A percentile compares a stretch with the other conserved stretches of the same genome.
Conservation (phyloP, 30 jellyfish, hydroid and myxozoan species). For the Sanderia malayensis region DNA sequence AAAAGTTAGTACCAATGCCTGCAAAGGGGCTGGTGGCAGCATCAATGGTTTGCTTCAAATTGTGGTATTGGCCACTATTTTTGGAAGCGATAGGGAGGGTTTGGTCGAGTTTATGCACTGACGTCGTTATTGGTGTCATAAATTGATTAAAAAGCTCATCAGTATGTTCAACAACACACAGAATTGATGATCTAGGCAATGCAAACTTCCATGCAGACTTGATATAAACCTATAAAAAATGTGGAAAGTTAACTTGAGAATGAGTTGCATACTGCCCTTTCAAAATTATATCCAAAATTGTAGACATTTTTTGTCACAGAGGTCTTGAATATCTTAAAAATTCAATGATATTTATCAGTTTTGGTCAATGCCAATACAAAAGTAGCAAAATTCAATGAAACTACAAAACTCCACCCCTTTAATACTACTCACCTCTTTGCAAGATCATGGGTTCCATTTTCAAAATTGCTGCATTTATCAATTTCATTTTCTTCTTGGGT, state of each 20-base stretch:
- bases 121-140: neutral
- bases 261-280: conserved; percentile 2
- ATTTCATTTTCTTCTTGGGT: neutral
- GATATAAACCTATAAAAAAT: neutral
- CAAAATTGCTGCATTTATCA: no score
- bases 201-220: neutral
- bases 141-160: neutral
- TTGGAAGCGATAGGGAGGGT: neutral
- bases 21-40: neutral
- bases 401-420: no score
- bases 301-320: neutral
- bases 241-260: neutral
- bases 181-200: neutral
- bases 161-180: neutral
- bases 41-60: neutral
- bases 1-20: neutral
- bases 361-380: no score
- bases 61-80: neutral
- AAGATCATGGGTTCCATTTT: neutral
- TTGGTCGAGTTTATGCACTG: neutral
- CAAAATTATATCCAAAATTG: neutral
- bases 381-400: no score
- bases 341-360: neutral
- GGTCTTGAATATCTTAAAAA: neutral
- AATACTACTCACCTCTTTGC: neutral